Percentiles rank a stretch among this genome's conserved stretches.
Evolutionary conservation across 2,113 vertebrate genomes (phyloP).

Genomic region (Oreochromis aureus): DNA sequence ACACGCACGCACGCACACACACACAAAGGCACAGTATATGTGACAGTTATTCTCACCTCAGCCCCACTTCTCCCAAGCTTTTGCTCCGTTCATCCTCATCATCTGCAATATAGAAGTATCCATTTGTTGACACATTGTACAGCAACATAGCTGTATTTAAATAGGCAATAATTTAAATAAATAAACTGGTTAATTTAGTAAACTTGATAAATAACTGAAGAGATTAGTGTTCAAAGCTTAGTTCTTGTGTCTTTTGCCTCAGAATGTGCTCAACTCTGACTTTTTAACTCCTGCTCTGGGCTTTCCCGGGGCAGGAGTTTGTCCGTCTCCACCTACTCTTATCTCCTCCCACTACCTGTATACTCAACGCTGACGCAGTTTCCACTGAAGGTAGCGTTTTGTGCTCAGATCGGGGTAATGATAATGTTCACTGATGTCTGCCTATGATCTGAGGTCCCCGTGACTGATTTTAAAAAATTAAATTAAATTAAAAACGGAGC

Average conservation of each 20-base stretch:
- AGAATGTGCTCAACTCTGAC: background rate
- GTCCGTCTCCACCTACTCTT: background rate
- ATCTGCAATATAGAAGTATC: constrained; percentile 58
- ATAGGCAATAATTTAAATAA: background rate
- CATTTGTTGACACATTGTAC: background rate
- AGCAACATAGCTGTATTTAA: constrained; percentile 11
- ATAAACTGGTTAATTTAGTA: background rate
- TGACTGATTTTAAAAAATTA: background rate
- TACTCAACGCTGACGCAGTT: constrained; percentile 27
- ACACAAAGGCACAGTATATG: background rate
- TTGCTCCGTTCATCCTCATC: constrained; percentile 47
- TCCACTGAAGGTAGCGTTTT: background rate
- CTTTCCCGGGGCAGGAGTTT: background rate
- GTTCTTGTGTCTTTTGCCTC: background rate
- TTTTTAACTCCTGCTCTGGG: background rate
- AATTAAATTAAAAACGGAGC: background rate
- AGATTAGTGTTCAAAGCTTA: background rate
- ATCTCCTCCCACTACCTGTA: constrained; percentile 27
- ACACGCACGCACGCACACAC: background rate
- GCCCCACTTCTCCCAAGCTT: constrained; percentile 62
- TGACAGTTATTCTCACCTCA: constrained; percentile 53
- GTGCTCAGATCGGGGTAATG: background rate
- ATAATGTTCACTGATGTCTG: background rate
- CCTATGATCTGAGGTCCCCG: background rate
- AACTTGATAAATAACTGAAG: background rate